phyloP scores from a whole-genome alignment of 2,888 invertebrate genomes.

The Dione juno region DNA sequence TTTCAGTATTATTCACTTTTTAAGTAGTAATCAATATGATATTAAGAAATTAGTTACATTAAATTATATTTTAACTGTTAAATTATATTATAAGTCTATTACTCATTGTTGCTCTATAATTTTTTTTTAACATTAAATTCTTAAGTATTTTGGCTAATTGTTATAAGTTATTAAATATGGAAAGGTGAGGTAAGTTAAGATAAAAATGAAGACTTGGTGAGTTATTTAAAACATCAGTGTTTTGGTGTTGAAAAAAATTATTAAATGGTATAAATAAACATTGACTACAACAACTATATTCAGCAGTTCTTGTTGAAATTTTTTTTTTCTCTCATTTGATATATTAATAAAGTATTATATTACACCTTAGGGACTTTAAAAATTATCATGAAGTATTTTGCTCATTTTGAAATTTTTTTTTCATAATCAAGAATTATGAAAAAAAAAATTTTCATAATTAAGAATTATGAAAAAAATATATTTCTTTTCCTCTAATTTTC shows the following conservation, averaged over 20 bases:
- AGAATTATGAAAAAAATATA: not conserved
- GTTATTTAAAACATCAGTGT: not conserved
- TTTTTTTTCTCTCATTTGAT: not conserved
- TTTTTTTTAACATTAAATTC: not conserved
- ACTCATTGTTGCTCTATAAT: not conserved
- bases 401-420: too few species aligned
- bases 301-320: constrained; percentile 4
- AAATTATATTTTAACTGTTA: constrained; percentile 8
- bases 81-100: constrained; percentile 12
- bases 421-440: not conserved
- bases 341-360: not conserved
- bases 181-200: constrained; percentile 2
- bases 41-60: constrained; percentile 7
- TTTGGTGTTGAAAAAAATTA: not conserved
- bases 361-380: not conserved
- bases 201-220: not conserved
- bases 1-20: constrained; percentile 44
- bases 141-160: not conserved
- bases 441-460: not conserved
- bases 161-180: not conserved
- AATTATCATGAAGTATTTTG: not conserved
- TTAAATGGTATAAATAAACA: not conserved
- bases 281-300: not conserved
- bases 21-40: not conserved
- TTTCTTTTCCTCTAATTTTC: not conserved